Percentiles rank a stretch among this genome's conserved stretches.
Evolutionary conservation across 2,888 invertebrate species (phyloP).

Genomic region (Volucella bombylans): DNA sequence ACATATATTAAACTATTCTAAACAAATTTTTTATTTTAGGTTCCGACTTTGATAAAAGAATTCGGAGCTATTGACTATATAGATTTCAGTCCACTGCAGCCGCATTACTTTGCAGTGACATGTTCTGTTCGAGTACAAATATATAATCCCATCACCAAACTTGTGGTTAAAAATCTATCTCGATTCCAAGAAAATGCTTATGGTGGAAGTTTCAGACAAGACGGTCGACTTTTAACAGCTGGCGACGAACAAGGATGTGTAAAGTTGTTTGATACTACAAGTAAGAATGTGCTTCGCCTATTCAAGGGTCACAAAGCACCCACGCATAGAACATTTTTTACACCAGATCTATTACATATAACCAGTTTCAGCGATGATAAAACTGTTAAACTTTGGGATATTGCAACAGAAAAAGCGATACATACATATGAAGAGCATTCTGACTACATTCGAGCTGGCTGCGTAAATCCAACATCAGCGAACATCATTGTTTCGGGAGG

Average conservation of each 20-base stretch:
- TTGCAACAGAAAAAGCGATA: conserved; percentile 90
- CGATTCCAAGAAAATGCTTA: conserved; percentile 92
- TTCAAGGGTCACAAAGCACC: conserved; percentile 92
- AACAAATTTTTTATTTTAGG: conserved; percentile 83
- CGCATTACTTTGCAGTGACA: conserved; percentile 95
- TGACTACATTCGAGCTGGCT: conserved; percentile 94
- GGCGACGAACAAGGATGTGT: conserved; percentile 95
- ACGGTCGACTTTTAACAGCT: conserved; percentile 92
- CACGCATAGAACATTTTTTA: conserved; percentile 91
- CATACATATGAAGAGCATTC: conserved; percentile 87
- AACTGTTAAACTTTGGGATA: conserved; percentile 94
- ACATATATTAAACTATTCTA: conserved; percentile 74
- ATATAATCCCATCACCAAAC: conserved; percentile 93
- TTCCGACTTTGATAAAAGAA: conserved; percentile 94
- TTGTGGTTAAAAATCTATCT: conserved; percentile 91
- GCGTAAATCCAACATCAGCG: conserved; percentile 88
- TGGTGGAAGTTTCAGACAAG: conserved; percentile 91
- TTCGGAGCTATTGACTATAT: conserved; percentile 95
- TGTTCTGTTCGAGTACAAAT: conserved; percentile 94
- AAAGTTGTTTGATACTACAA: conserved; percentile 93
- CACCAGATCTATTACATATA: conserved; percentile 89
- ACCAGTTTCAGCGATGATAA: conserved; percentile 96
- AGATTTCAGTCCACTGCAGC: conserved; percentile 94
- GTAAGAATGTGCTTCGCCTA: conserved; percentile 90
- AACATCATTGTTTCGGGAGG: conserved; percentile 92